phyloP scores from a whole-genome alignment of 2,113 vertebrate genomes.

The Perca fluviatilis region DNA sequence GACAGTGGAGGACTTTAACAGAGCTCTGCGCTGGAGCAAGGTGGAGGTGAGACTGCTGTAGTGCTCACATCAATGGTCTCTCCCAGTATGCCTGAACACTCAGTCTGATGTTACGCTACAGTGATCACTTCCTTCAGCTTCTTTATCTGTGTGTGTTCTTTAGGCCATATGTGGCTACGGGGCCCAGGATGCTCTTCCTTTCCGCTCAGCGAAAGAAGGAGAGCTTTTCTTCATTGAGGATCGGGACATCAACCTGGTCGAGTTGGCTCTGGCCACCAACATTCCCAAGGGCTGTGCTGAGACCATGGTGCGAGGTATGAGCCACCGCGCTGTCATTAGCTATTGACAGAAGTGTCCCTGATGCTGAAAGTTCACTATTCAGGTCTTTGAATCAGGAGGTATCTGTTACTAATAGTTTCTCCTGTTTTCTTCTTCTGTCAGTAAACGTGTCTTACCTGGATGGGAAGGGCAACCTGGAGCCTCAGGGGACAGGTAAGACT shows the following conservation, averaged over 20 bases:
- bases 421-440: slow-evolving; percentile 58
- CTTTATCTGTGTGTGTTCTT: background rate
- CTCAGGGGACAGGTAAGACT: slow-evolving; percentile 89
- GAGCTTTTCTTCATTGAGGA: slow-evolving; percentile 93
- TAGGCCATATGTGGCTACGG: slow-evolving; percentile 91
- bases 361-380: background rate
- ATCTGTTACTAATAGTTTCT: background rate
- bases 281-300: slow-evolving; percentile 93
- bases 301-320: slow-evolving; percentile 89
- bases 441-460: slow-evolving; percentile 94
- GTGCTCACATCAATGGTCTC: background rate
- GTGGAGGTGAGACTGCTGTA: slow-evolving; percentile 84
- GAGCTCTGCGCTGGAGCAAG: slow-evolving; percentile 93
- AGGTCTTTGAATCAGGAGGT: background rate
- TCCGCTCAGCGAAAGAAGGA: slow-evolving; percentile 88
- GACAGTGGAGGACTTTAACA: slow-evolving; percentile 93
- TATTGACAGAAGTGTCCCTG: fast-evolving
- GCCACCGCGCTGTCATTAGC: fast-evolving
- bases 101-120: background rate
- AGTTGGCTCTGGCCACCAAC: slow-evolving; percentile 92
- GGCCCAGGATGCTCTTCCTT: slow-evolving; percentile 87
- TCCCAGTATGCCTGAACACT: fast-evolving
- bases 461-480: slow-evolving; percentile 92
- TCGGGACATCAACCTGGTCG: slow-evolving; percentile 92
- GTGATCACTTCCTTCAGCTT: background rate